phyloP scores from a whole-genome alignment of 2,888 invertebrate species.

The Euproctis similis region DNA sequence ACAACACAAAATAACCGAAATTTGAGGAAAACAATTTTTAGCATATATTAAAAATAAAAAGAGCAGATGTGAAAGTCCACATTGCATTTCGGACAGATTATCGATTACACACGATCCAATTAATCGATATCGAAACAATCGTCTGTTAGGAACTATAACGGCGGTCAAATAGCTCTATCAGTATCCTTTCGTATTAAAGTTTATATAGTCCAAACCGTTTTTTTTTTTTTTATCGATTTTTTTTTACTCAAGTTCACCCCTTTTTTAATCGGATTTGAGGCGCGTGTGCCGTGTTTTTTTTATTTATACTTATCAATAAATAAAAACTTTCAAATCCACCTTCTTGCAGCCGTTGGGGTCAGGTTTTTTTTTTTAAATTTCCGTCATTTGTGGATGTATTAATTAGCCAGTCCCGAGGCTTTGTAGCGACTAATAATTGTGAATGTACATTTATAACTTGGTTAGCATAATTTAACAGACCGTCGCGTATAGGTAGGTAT shows the following conservation, averaged over 20 bases:
- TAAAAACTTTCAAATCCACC: slow-evolving; percentile 65
- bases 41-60: slow-evolving; percentile 30
- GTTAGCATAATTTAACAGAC: slow-evolving; percentile 55
- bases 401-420: slow-evolving; percentile 49
- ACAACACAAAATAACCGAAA: too few relatives aligned
- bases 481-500: slow-evolving; percentile 33
- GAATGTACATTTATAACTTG: slow-evolving; percentile 51
- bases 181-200: slow-evolving; percentile 62
- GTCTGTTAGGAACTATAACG: slow-evolving; percentile 50
- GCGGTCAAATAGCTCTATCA: slow-evolving; percentile 70
- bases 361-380: slow-evolving; percentile 54
- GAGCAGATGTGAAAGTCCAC: slow-evolving; percentile 67
- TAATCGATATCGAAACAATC: slow-evolving; percentile 72
- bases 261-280: slow-evolving; percentile 71
- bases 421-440: slow-evolving; percentile 39
- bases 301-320: slow-evolving; percentile 44
- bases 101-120: slow-evolving; percentile 74
- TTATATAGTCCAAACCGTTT: slow-evolving; percentile 55
- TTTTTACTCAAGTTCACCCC: slow-evolving; percentile 59
- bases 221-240: slow-evolving; percentile 17
- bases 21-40: too few relatives aligned
- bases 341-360: slow-evolving; percentile 66
- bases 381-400: slow-evolving; percentile 65
- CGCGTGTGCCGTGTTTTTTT: slow-evolving; percentile 66
- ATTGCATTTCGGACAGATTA: slow-evolving; percentile 59